Base-by-base conservation (phyloP, 2,113 vertebrate genomes). In the Paedocypris sp. region DNA sequence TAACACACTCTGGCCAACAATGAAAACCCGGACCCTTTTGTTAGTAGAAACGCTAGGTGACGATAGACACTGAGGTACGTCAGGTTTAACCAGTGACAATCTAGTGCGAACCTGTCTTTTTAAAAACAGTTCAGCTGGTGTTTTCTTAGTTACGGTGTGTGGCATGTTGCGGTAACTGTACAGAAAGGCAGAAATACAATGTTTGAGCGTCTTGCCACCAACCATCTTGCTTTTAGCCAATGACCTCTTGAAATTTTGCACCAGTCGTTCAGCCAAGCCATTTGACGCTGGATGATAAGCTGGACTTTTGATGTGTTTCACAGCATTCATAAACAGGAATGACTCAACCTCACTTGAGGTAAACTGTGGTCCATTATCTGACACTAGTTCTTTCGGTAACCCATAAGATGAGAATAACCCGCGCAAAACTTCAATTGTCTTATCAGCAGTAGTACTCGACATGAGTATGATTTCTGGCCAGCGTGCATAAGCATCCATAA, bases 1-100 rank as follows among this genome's bases (percentile, higher is more conserved):
- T 13, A 59, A 48, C 4, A 65, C 53, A n/a, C 25, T 6, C 39
- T 65, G 43, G 11, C 42, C 45, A 26, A 58, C 31, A 41, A 11
- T 9, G 12, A 59, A 65, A 12, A 12, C n/a, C 9, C 32, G 8
- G 8, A 38, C 16, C 42, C 38, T 4, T 25, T 33, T 12, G 3
- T 5, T 20, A n/a, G 10, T 26, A 2, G 29, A 20, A n/a, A 13
- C 9, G 10, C 16, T 28, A 11, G 10, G 5, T n/a, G 16, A 22
- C 3, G 31, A n/a, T 38, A 33, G 2, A 29, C 16, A 20, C 42
- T 31, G 11, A 26, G 8, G n/a, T n/a, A n/a, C n/a, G n/a, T n/a
- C n/a, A 12, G n/a, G 31, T 32, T 22, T 38, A 8, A 51, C 10
- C 6, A 50, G 16, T 11, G 42, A 35, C 9, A 62, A 33, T 26